Conservation (phyloP, 2,797 vertebrate species). For the Myotis myotis region DNA sequence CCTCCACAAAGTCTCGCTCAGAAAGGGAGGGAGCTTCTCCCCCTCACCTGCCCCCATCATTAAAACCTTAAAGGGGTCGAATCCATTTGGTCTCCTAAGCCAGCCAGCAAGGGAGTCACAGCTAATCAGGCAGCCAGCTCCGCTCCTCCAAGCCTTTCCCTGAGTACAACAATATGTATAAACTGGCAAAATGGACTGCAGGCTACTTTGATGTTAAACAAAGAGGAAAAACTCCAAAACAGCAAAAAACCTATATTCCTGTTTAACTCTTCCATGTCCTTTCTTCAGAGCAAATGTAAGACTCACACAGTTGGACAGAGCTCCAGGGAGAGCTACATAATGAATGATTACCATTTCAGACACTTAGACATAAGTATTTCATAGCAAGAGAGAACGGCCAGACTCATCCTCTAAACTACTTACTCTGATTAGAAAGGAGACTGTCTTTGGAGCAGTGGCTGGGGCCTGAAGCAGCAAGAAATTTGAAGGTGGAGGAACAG, state of each 20-base stretch:
- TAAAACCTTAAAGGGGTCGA: conserved; percentile 63
- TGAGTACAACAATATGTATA: conserved; percentile 72
- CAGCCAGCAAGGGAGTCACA: conserved; percentile 64
- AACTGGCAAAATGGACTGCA: conserved; percentile 64
- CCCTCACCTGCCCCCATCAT: background rate
- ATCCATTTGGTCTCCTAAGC: background rate
- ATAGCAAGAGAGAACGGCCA: background rate
- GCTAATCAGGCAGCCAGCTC: conserved; percentile 53
- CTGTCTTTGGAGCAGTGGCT: background rate
- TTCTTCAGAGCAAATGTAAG: conserved; percentile 12
- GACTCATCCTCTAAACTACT: background rate
- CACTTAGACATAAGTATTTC: background rate
- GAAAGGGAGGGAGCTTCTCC: background rate
- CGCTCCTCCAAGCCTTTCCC: conserved; percentile 25
- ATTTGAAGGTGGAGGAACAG: background rate
- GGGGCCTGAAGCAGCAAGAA: background rate
- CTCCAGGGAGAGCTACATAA: background rate
- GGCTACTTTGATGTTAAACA: conserved; percentile 77
- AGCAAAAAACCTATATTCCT: conserved; percentile 57
- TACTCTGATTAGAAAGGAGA: background rate
- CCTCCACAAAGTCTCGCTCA: conserved; percentile 50
- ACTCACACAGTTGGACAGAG: background rate
- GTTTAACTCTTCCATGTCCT: conserved; percentile 66
- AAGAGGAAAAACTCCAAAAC: conserved; percentile 60
- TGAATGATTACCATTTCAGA: background rate